phyloP scores from a whole-genome alignment of 2,888 invertebrate genomes.

The Mimas tiliae region DNA sequence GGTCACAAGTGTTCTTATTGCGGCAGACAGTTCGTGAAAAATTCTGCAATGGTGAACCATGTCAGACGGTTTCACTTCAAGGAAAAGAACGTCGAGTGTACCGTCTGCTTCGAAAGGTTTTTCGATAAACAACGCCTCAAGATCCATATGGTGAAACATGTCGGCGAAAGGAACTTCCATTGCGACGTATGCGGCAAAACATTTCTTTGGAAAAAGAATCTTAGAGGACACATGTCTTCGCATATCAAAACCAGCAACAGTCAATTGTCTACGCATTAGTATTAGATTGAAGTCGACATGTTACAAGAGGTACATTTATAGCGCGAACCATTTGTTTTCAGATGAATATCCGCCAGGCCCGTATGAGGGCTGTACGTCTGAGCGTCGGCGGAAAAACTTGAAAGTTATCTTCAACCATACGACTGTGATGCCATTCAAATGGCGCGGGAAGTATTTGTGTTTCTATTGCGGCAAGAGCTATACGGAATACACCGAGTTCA shows the following conservation, averaged over 20 bases:
- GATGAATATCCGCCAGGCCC: slow-evolving; percentile 28
- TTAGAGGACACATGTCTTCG: slow-evolving; percentile 77
- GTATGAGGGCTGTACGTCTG: slow-evolving; percentile 46
- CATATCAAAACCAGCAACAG: slow-evolving; percentile 42
- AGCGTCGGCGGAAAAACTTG: slow-evolving; percentile 70
- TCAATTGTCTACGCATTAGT: slow-evolving; percentile 13
- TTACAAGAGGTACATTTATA: slow-evolving; percentile 45
- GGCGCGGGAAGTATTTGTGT: slow-evolving; percentile 70
- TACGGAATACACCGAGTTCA: slow-evolving; percentile 61
- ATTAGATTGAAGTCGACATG: slow-evolving; percentile 1
- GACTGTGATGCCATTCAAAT: slow-evolving; percentile 73
- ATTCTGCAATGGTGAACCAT: slow-evolving; percentile 59
- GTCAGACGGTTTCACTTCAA: slow-evolving; percentile 57
- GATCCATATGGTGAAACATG: slow-evolving; percentile 73
- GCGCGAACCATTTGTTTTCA: slow-evolving; percentile 31
- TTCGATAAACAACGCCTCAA: slow-evolving; percentile 55
- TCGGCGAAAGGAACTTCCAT: slow-evolving; percentile 79
- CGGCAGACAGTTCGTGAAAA: slow-evolving; percentile 54
- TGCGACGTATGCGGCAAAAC: slow-evolving; percentile 83
- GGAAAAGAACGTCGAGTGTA: slow-evolving; percentile 59
- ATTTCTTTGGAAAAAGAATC: slow-evolving; percentile 82
- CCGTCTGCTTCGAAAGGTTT: slow-evolving; percentile 54
- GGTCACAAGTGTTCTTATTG: slow-evolving; percentile 63
- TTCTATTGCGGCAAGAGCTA: slow-evolving; percentile 69
- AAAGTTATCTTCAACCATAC: slow-evolving; percentile 75